Base-by-base conservation (phyloP, 2,888 invertebrate genomes). In the Lithosia quadra region DNA sequence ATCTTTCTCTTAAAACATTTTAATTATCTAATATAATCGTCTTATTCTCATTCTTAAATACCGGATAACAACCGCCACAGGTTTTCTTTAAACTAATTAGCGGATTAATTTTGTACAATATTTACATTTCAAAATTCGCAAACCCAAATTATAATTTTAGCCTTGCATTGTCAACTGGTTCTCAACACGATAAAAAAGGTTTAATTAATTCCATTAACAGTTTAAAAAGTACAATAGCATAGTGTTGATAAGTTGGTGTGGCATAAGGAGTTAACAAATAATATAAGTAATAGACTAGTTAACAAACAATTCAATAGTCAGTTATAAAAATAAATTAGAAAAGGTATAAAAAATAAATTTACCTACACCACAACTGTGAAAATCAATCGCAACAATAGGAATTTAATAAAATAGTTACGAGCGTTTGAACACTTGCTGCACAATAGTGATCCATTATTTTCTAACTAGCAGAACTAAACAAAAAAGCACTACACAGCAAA, bases 391-490 rank as follows among this genome's bases (percentile, higher is more conserved):
- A 18, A 18, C 49, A 59, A 11, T 21, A 21, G 11, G 1, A 34
- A 59, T 21, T 59, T 5, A 59, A 59, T 36, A 13, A 59, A 11
- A 59, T 59, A 21, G 59, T 59, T 36, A 59, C 36, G 13, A 34
- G 8, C 34, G 11, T 59, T 21, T 36, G 34, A 59, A 22, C 59
- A 34, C 8, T 59, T 59, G 13, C 59, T 21, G 21, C 36, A 36
- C 59, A 59, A 59, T 36, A 59, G 21, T 8, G 21, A 59, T 10
- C 34, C 49, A 49, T 49, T 49, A 49, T 49, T 49, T n/a, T 49
- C 9, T 53, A 73, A 68, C 33, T 39, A 69, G 60, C 34, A 56
- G 5, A 68, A 65, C 18, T 49, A 28, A 62, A 63, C 58, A 69
- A 69, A 43, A 43, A 0, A 15, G 49, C 9, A 49, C 49, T 9